Percentiles rank a stretch among this genome's conserved stretches.
phyloP scores from a whole-genome alignment of 2,888 invertebrate species.

The Abrostola triplasia region DNA sequence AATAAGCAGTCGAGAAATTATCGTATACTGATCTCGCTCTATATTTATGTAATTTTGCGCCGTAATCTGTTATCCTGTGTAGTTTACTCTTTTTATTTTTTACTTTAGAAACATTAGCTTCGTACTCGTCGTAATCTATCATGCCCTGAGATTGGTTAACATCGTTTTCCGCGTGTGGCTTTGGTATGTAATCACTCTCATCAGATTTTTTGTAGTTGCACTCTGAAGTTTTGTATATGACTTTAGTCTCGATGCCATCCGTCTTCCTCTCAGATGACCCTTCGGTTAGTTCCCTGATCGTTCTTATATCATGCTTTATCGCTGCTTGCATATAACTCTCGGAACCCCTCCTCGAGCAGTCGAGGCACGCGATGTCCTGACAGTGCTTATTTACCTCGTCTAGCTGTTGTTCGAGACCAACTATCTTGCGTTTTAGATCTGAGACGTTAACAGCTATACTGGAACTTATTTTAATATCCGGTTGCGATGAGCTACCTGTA shows the following conservation, averaged over 20 bases:
- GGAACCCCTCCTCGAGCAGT: slow-evolving; percentile 58
- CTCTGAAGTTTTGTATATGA: slow-evolving; percentile 68
- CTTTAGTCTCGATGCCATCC: slow-evolving; percentile 62
- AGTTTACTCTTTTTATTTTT: slow-evolving; percentile 63
- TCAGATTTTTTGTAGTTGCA: slow-evolving; percentile 61
- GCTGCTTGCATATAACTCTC: slow-evolving; percentile 45
- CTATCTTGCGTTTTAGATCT: slow-evolving; percentile 76
- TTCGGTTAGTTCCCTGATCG: slow-evolving; percentile 50
- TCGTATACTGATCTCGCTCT: slow-evolving; percentile 62
- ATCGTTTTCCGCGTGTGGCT: slow-evolving; percentile 44
- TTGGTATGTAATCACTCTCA: slow-evolving; percentile 56
- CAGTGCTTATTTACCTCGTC: slow-evolving; percentile 73
- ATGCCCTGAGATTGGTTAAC: slow-evolving; percentile 34
- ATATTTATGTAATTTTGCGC: slow-evolving; percentile 58
- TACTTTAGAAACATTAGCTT: slow-evolving; percentile 37
- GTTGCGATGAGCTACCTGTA: slow-evolving; percentile 77
- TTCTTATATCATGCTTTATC: slow-evolving; percentile 39
- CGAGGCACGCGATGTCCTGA: slow-evolving; percentile 63
- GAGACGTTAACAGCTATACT: slow-evolving; percentile 76
- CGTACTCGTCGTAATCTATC: slow-evolving; percentile 29
- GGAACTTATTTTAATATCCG: slow-evolving; percentile 76
- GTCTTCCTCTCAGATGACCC: slow-evolving; percentile 45
- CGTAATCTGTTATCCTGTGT: slow-evolving; percentile 43
- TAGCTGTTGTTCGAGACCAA: slow-evolving; percentile 72
- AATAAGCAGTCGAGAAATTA: slow-evolving; percentile 57